Evolutionary conservation across 2,888 invertebrate species (phyloP), one percentile per base, ranked within the genome.

Genomic region (Lordiphosa andalusiaca): DNA sequence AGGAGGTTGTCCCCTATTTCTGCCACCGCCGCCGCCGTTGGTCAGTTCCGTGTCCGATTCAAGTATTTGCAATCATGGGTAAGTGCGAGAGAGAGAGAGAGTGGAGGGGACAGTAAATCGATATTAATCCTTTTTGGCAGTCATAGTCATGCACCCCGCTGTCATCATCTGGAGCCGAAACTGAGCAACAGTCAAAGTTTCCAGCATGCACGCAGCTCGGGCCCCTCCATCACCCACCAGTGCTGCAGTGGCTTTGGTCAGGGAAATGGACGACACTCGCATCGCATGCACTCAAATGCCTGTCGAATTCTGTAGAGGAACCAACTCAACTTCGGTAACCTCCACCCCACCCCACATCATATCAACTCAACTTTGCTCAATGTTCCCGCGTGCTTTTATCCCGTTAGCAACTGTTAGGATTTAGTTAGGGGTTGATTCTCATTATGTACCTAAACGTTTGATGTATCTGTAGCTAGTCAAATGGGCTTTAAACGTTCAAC

Each of bases 131-230:
- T 1, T 13, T 36, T 4, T 46, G 13, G 1, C 44, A 77, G 77
- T 1, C 77, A 77, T 38, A 77, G 77, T 7, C 77, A 77, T 67
- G 82, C 75, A 0, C 76, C 85, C 33, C 76, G 69, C 40, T 82
- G 78, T 12, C 78, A 78, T 55, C 81, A 86, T 56, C 42, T 83
- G 53, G 84, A 87, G 23, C 73, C 84, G 0, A 87, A 88, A 82
- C 67, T 89, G 65, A 67, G 82, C 47, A 86, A 84, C 59, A 90
- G 89, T 67, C 90, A 89, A 67, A 89, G 89, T 69, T 90, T 89
- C 61, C 86, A 77, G 59, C 87, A 88, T 58, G 64, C 77, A 2
- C 86, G 86, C 6, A 71, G 69, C 25, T 65, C 80, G 5, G 85
- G 71, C 2, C 59, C 82, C 16, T 16, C 44, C n/a, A 85, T 87